Conservation (phyloP, 1,140 invertebrate species). For the Danaus plexippus region DNA sequence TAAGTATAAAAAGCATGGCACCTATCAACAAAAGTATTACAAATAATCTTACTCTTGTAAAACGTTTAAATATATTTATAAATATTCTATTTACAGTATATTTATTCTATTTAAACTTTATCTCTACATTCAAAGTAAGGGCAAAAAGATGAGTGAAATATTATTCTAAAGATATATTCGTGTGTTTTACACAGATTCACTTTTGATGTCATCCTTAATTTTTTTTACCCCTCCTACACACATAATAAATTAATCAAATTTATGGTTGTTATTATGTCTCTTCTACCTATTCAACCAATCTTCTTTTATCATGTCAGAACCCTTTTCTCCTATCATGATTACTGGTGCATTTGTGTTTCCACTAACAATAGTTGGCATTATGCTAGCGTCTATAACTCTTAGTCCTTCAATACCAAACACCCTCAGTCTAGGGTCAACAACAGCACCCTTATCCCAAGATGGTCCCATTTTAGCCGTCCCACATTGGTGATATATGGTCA, state of each 20-base stretch:
- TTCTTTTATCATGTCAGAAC: slow-evolving; percentile 84
- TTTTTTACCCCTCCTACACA: neutral
- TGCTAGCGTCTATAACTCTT: slow-evolving; percentile 89
- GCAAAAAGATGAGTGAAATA: no score
- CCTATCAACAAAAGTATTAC: no score
- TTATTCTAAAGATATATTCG: no score
- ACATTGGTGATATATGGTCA: slow-evolving; percentile 89
- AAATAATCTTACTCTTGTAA: no score
- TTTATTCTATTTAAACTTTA: no score
- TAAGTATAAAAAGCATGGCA: no score
- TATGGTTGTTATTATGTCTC: slow-evolving; percentile 14
- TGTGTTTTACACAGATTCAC: no score
- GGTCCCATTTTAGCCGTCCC: slow-evolving; percentile 91
- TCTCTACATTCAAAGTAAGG: no score
- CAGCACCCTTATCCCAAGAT: slow-evolving; percentile 79
- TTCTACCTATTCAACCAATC: slow-evolving; percentile 74
- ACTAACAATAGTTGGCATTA: slow-evolving; percentile 88
- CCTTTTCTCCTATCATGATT: slow-evolving; percentile 91
- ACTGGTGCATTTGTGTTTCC: slow-evolving; percentile 89
- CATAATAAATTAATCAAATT: slow-evolving; percentile 1
- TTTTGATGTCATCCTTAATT: no score
- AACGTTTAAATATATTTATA: no score
- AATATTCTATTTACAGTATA: no score
- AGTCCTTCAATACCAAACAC: slow-evolving; percentile 85
- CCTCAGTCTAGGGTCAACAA: slow-evolving; percentile 84